Percentiles rank a stretch among this genome's conserved stretches.
Conservation (phyloP, 2,797 vertebrate genomes). For the Aselliscus stoliczkanus region DNA sequence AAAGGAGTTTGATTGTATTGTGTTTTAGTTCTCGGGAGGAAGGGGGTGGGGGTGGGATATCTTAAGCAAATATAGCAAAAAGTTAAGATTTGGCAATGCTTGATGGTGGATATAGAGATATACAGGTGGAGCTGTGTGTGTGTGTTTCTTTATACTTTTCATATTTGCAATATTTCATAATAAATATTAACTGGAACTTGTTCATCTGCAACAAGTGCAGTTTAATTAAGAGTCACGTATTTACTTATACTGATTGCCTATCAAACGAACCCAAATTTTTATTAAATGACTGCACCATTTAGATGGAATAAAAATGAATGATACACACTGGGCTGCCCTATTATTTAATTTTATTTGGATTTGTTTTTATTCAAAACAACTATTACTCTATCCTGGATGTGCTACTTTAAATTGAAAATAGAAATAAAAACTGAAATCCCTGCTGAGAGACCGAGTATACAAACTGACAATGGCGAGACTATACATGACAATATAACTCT, state of each 20-base stretch:
- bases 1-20: not conserved
- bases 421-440: not conserved
- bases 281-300: not conserved
- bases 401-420: not conserved
- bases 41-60: not conserved
- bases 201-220: not conserved
- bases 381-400: not conserved
- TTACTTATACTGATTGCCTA: not conserved
- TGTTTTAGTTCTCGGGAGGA: not conserved
- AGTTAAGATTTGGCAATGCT: not conserved
- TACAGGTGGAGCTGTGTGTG: not conserved
- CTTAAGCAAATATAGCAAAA: not conserved
- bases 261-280: not conserved
- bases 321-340: not conserved
- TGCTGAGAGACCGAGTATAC: not conserved
- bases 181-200: not conserved
- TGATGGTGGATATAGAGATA: not conserved
- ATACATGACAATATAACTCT: not conserved
- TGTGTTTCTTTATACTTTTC: not conserved
- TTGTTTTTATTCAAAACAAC: not conserved
- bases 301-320: not conserved
- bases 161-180: not conserved
- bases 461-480: not conserved
- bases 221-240: not conserved
- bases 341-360: not conserved